These are phyloP conservation scores for Miichthys miiuy DNA, from an alignment of 2,797 vertebrate species.

Conservation along the genomic window DNA sequence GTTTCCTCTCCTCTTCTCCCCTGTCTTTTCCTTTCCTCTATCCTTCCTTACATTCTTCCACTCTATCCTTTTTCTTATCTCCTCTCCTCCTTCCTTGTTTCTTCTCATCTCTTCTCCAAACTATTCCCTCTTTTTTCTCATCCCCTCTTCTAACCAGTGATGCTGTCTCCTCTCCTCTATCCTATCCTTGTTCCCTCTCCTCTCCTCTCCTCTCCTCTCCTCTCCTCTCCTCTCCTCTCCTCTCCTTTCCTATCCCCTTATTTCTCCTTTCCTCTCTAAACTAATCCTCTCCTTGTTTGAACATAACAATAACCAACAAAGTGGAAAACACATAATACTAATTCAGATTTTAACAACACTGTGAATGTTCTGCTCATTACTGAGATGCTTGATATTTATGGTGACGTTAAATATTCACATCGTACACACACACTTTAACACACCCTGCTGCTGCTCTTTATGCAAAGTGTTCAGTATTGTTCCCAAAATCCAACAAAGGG, in stretches of 20 bases:
- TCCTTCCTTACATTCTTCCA: background rate
- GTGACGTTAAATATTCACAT: background rate
- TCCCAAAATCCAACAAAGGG: slow-evolving; percentile 37
- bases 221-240: background rate
- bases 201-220: rapidly evolving
- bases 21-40: background rate
- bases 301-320: background rate
- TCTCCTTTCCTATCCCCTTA: background rate
- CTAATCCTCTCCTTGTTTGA: background rate
- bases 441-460: slow-evolving; percentile 14
- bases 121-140: background rate
- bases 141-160: background rate
- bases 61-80: background rate
- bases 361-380: background rate
- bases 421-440: background rate
- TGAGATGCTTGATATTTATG: background rate
- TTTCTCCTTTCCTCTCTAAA: background rate
- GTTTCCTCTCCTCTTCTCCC: background rate
- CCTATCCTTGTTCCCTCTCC: too few species aligned
- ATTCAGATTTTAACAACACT: background rate
- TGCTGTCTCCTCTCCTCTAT: background rate
- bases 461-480: slow-evolving; percentile 8
- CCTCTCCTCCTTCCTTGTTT: background rate
- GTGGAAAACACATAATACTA: background rate
- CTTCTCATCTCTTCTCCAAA: rapidly evolving